Percentiles rank a stretch among this genome's conserved stretches.
Conservation (phyloP, 2,797 vertebrate genomes). For the Pantherophis vulpinus region DNA sequence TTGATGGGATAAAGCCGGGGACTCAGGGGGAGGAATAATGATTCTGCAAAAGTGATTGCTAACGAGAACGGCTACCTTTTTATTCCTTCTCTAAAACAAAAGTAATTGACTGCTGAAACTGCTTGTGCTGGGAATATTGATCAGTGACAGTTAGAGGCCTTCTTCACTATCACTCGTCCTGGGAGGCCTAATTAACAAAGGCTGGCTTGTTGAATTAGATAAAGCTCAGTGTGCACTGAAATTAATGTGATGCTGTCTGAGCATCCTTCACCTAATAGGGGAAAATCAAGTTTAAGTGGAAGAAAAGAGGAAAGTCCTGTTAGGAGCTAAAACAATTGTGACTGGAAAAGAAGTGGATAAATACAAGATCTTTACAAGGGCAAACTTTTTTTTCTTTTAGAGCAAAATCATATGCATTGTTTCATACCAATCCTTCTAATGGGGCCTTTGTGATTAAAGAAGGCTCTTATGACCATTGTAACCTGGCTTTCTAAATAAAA, state of each 20-base stretch:
- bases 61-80: constrained; percentile 47
- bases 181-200: constrained; percentile 75
- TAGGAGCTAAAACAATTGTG: constrained; percentile 55
- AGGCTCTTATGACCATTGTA: neutral
- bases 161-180: constrained; percentile 63
- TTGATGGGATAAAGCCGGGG: neutral
- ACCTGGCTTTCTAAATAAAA: neutral
- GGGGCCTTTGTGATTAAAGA: neutral
- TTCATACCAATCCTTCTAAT: neutral
- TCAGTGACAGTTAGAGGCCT: constrained; percentile 62
- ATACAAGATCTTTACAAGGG: constrained; percentile 54
- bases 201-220: constrained; percentile 80
- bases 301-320: constrained; percentile 54
- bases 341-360: constrained; percentile 51
- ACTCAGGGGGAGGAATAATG: neutral
- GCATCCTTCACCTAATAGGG: constrained; percentile 70
- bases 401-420: neutral
- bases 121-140: constrained; percentile 64
- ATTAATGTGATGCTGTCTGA: constrained; percentile 73
- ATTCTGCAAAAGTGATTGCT: constrained; percentile 38
- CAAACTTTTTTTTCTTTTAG: neutral
- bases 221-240: constrained; percentile 76
- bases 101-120: constrained; percentile 64
- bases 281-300: constrained; percentile 69
- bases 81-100: constrained; percentile 53